Evolutionary conservation across 2,113 vertebrate genomes (phyloP), one percentile per base, ranked within the genome.

Genomic region (Oreotrochilus melanogaster): DNA sequence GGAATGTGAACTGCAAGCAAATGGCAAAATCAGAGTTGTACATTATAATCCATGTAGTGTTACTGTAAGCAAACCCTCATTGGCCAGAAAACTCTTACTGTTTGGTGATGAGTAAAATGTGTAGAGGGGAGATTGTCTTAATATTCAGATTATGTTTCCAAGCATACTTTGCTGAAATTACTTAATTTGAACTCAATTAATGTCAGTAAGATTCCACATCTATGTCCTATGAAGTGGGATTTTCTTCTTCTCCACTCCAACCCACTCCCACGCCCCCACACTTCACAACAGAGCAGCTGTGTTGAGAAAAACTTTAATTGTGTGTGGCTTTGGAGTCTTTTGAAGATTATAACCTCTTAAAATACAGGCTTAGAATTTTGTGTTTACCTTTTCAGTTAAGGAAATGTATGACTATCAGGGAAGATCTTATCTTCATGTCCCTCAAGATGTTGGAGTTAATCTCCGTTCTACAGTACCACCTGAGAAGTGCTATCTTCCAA

Each of bases 381-480:
- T 92, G 35, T 67, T 70, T 95, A 81, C 39, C 72, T 84, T 97
- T 97, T 70, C 96, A 99, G 99, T 99, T 96, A 99, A 99, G 97
- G 99, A 99, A 89, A 99, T 99, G 98, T 99, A 99, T 75, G 99
- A 99, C 97, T 99, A 99, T 95, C 99, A 99, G 94, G 99, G 99
- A 48, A 98, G 99, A 87, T 99, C 99, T 10, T 99, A 99, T 69
- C 98, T 99, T 78, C 99, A 99, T 37, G 96, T 99, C 69, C 99
- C 99, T 88, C 99, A 99, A 97, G 99, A 99, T 89, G 99, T 99
- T 93, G 99, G 99, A 72, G 98, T 99, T 92, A 99, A 99, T 96
- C 98, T 99, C 31, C 98, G 99, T 66, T 99, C 99, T 39, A 60
- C 97, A 6, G 98, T 99, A 10, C 97, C 98, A 51, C 99, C 99